A percentile compares a stretch with the other conserved stretches of the same genome.
Conservation (phyloP, 1,140 invertebrate genomes). For the Hycleus cichorii region DNA sequence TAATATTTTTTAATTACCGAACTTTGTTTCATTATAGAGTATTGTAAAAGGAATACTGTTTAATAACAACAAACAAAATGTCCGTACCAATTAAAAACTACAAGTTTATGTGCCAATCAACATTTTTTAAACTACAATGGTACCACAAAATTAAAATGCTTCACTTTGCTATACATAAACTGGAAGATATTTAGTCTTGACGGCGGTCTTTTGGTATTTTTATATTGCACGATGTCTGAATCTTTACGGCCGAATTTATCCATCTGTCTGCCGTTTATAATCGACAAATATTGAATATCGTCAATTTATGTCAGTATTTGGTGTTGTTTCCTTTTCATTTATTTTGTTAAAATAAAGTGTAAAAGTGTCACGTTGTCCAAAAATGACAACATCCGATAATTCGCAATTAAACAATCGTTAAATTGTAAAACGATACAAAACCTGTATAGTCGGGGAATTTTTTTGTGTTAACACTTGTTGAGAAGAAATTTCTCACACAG, state of each 20-base stretch:
- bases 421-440: too few relatives aligned
- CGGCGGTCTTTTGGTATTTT: slow-evolving; percentile 4
- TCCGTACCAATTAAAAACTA: too few relatives aligned
- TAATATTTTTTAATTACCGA: too few relatives aligned
- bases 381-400: neutral
- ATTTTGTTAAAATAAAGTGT: slow-evolving; percentile 4
- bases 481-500: too few relatives aligned
- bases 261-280: slow-evolving; percentile 3
- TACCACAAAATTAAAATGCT: slow-evolving; percentile 13
- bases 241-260: slow-evolving; percentile 7
- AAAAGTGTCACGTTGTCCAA: slow-evolving; percentile 1
- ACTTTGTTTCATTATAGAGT: too few relatives aligned
- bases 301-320: neutral
- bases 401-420: too few relatives aligned
- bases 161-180: slow-evolving; percentile 8
- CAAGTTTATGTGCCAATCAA: slow-evolving; percentile 11
- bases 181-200: too few relatives aligned
- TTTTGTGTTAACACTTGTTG: too few relatives aligned
- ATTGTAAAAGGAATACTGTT: too few relatives aligned
- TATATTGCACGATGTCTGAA: slow-evolving; percentile 12
- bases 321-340: neutral
- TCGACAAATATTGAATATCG: neutral
- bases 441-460: too few relatives aligned
- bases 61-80: too few relatives aligned
- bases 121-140: slow-evolving; percentile 4